phyloP scores from a whole-genome alignment of 2,113 vertebrate species.

The Lophius piscatorius region DNA sequence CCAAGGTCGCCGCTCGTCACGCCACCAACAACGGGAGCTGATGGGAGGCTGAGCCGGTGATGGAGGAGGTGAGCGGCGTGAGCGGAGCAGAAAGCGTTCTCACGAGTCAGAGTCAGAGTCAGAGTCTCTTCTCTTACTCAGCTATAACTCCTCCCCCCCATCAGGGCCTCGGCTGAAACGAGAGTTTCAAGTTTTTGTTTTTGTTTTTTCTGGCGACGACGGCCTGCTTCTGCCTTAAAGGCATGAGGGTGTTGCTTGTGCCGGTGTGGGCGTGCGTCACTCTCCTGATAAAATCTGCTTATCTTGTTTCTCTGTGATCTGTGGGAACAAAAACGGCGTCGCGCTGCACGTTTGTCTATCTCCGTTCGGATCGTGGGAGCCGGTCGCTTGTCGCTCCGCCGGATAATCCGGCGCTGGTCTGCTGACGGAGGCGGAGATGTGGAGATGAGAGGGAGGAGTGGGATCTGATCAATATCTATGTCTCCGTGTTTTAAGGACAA shows the following conservation, averaged over 20 bases:
- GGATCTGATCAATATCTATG: too few relatives aligned
- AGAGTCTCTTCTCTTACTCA: conserved; percentile 48
- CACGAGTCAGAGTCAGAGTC: conserved; percentile 45
- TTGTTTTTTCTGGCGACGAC: conserved; percentile 10
- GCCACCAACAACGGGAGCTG: conserved; percentile 16
- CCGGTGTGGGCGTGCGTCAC: background rate
- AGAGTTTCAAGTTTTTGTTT: too few relatives aligned
- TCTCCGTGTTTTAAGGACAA: too few relatives aligned
- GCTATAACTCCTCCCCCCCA: conserved; percentile 38
- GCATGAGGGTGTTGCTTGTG: conserved; percentile 5
- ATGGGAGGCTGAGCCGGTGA: conserved; percentile 35
- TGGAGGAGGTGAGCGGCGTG: conserved; percentile 13
- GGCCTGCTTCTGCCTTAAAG: conserved; percentile 12
- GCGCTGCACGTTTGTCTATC: conserved; percentile 1
- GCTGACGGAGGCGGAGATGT: conserved; percentile 27
- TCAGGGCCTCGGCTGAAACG: conserved; percentile 4
- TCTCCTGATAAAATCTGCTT: conserved; percentile 21
- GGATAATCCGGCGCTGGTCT: conserved; percentile 14
- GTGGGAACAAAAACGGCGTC: conserved; percentile 1
- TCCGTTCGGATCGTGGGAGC: conserved; percentile 1
- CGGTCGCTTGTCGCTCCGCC: conserved; percentile 9
- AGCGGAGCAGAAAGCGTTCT: conserved; percentile 28
- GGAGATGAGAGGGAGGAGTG: conserved; percentile 4
- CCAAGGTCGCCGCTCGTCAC: conserved; percentile 32
- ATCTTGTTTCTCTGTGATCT: conserved; percentile 15